Percentiles rank a stretch among this genome's conserved stretches.
Conservation (phyloP, 2,797 vertebrate species). For the Pangasius mekongensis region DNA sequence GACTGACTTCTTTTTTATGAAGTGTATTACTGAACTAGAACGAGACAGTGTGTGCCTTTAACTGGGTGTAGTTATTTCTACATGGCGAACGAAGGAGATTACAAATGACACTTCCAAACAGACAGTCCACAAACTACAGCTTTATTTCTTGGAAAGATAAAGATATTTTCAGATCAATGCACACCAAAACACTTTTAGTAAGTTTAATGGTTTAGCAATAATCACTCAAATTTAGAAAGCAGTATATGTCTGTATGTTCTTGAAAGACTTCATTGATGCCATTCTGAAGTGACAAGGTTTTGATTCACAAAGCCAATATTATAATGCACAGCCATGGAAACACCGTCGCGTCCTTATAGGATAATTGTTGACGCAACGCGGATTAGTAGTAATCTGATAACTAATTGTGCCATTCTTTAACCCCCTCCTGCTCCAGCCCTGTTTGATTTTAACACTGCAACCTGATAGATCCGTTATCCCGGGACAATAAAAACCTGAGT, state of each 20-base stretch:
- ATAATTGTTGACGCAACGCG: conserved; percentile 61
- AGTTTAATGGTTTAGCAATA: not conserved
- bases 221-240: not conserved
- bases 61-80: not conserved
- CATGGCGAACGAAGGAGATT: not conserved
- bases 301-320: conserved; percentile 47
- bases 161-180: no score
- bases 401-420: conserved; percentile 73
- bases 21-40: not conserved
- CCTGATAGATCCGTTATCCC: conserved; percentile 75
- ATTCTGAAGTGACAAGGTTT: conserved; percentile 1
- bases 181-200: not conserved
- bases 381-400: conserved; percentile 79
- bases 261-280: not conserved
- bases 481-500: conserved; percentile 59
- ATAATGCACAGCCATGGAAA: conserved; percentile 68
- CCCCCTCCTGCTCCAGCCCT: conserved; percentile 52
- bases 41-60: not conserved
- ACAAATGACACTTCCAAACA: not conserved
- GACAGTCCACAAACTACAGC: not conserved
- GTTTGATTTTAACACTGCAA: conserved; percentile 69
- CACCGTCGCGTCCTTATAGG: conserved; percentile 58
- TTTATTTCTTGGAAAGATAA: not conserved
- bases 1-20: not conserved
- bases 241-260: not conserved